These are phyloP conservation scores for Xyrauchen texanus DNA, from an alignment of 2,113 vertebrate genomes.

Conservation along the genomic window DNA sequence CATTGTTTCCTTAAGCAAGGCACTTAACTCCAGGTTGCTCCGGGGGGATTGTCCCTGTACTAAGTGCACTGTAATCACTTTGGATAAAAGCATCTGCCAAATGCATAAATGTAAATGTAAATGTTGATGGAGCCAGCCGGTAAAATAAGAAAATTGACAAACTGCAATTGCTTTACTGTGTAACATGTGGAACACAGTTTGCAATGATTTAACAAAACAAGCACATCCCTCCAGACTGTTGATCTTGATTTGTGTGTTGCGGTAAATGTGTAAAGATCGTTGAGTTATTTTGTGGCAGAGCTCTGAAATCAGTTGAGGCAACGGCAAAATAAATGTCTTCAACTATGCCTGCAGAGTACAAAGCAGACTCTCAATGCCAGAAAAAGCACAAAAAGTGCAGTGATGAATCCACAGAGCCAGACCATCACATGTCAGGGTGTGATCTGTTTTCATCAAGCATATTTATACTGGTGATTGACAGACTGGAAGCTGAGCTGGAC, in stretches of 20 bases:
- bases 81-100: too few relatives aligned
- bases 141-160: background rate
- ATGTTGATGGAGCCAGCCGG: background rate
- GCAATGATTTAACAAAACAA: background rate
- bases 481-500: too few relatives aligned
- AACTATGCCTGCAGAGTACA: background rate
- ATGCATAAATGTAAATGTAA: too few relatives aligned
- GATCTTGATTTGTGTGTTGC: conserved; percentile 4
- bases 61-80: too few relatives aligned
- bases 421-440: too few relatives aligned
- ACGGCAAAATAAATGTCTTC: conserved; percentile 12
- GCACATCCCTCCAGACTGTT: background rate
- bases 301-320: conserved; percentile 6
- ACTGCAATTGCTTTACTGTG: conserved; percentile 7
- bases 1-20: too few relatives aligned
- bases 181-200: background rate
- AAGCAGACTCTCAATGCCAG: background rate
- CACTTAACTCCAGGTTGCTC: too few relatives aligned
- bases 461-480: too few relatives aligned
- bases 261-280: background rate
- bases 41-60: too few relatives aligned
- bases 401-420: too few relatives aligned
- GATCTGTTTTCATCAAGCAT: too few relatives aligned
- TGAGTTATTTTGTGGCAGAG: background rate
- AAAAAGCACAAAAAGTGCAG: too few relatives aligned